Evolutionary conservation across 2,113 vertebrate species (phyloP), one percentile per base, ranked within the genome.

Genomic region (Rhinichthys klamathensis): DNA sequence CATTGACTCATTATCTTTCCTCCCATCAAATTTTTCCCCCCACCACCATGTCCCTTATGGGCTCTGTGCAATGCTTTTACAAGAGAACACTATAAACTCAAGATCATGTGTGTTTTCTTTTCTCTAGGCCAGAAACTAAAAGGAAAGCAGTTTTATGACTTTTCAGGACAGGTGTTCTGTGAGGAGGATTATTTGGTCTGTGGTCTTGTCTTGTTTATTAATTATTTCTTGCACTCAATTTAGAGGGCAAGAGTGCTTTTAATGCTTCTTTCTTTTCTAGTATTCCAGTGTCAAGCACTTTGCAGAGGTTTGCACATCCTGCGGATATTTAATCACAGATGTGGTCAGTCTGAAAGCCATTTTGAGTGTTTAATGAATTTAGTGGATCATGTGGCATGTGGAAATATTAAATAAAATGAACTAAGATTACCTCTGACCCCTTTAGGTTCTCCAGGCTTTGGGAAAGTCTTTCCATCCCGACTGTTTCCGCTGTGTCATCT

Each of bases 401-500:
- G 49, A 51, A 51, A 51, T 13, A 21, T 56, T 8, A 23, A 56
- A 63, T 12, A 27, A 27, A 63, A 63, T 25, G 6, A 4, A 35
- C 49, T 58, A 16, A 25, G 21, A 77, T 84, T 12, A 84, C 35
- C 44, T 60, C 44, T 60, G 77, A 58, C 58, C 58, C 15, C 44
- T 83, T 25, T 91, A 98, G 97, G 97, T 98, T 81, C 91, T 98
- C 82, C 97, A 99, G 93, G 97, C 97, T 25, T 94, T 94, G 0
- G 97, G 97, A 69, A 97, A 95, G 92, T 95, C 96, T 1, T 99
- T 97, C 89, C 97, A 98, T 86, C 96, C 96, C 0, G 94, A 95
- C 92, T 99, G 97, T 86, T 99, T 99, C 92, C 92, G 95, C 91
- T 98, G 97, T 1, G 95, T 96, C 0, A 89, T 97, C 85, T 98